These are phyloP conservation scores for Melieria picta DNA, from an alignment of 2,888 invertebrate species.

Conservation along the genomic window DNA sequence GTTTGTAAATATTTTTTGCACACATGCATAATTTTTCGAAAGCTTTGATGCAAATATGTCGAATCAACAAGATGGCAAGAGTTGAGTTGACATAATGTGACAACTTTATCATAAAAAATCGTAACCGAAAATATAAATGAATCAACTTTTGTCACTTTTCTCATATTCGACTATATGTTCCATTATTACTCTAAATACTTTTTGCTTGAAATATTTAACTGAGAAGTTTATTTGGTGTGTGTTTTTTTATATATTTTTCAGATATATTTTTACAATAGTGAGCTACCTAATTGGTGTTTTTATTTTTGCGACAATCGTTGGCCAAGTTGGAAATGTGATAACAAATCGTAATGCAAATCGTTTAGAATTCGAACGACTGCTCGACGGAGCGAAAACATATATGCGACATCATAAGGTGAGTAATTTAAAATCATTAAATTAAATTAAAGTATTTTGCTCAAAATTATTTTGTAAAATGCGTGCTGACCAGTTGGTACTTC, in stretches of 20 bases:
- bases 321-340: slow-evolving; percentile 97
- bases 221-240: too few species aligned
- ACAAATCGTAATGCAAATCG: slow-evolving; percentile 96
- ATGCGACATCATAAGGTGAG: slow-evolving; percentile 94
- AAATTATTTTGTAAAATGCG: too few species aligned
- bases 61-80: background rate
- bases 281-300: slow-evolving; percentile 97
- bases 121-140: too few species aligned
- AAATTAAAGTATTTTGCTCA: too few species aligned
- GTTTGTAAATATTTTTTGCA: slow-evolving; percentile 22
- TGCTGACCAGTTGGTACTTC: background rate
- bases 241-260: slow-evolving; percentile 66
- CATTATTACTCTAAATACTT: too few species aligned
- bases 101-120: too few species aligned
- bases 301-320: slow-evolving; percentile 97
- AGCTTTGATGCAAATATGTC: slow-evolving; percentile 56
- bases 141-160: too few species aligned
- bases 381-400: slow-evolving; percentile 96
- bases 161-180: too few species aligned
- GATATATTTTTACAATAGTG: slow-evolving; percentile 96
- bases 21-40: slow-evolving; percentile 54
- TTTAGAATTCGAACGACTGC: slow-evolving; percentile 90
- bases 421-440: slow-evolving; percentile 5
- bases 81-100: background rate
- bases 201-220: too few species aligned